Percentiles rank a stretch among this genome's conserved stretches.
Evolutionary conservation across 2,888 invertebrate species (phyloP).

Genomic region (Homarus gammarus): DNA sequence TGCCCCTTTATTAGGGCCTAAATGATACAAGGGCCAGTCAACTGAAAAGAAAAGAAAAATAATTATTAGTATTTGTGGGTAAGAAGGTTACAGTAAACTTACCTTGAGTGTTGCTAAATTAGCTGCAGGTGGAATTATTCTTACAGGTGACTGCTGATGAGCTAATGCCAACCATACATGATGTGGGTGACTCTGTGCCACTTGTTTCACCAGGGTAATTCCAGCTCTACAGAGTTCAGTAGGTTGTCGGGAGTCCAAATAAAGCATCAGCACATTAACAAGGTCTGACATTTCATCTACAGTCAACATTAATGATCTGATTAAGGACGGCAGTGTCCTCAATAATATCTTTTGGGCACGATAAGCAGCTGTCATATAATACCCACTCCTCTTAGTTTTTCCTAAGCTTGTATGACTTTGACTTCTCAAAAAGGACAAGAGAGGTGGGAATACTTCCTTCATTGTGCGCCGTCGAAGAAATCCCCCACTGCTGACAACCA

Average conservation of each 20-base stretch:
- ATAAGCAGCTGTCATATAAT: slow-evolving; percentile 31
- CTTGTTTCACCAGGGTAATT: background rate
- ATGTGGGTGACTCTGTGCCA: slow-evolving; percentile 19
- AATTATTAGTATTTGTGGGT: too few species aligned
- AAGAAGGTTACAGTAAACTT: background rate
- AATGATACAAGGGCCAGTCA: too few species aligned
- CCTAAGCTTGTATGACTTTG: slow-evolving; percentile 24
- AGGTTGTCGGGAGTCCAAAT: slow-evolving; percentile 38
- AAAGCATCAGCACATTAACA: slow-evolving; percentile 6
- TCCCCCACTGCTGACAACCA: slow-evolving; percentile 62
- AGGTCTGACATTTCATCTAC: slow-evolving; percentile 9
- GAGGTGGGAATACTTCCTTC: slow-evolving; percentile 54
- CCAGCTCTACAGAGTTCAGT: background rate
- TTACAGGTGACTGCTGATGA: background rate
- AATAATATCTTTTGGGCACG: slow-evolving; percentile 22
- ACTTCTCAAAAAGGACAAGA: slow-evolving; percentile 33
- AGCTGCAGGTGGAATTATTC: slow-evolving; percentile 38
- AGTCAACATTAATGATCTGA: background rate
- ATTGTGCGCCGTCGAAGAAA: slow-evolving; percentile 56
- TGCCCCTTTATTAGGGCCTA: too few species aligned
- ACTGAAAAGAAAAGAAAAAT: too few species aligned
- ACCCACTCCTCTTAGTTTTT: slow-evolving; percentile 9
- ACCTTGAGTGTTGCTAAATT: slow-evolving; percentile 44
- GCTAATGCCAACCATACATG: slow-evolving; percentile 52
- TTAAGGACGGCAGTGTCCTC: background rate